phyloP scores from a whole-genome alignment of 2,888 invertebrate genomes.

The Spodoptera picta region DNA sequence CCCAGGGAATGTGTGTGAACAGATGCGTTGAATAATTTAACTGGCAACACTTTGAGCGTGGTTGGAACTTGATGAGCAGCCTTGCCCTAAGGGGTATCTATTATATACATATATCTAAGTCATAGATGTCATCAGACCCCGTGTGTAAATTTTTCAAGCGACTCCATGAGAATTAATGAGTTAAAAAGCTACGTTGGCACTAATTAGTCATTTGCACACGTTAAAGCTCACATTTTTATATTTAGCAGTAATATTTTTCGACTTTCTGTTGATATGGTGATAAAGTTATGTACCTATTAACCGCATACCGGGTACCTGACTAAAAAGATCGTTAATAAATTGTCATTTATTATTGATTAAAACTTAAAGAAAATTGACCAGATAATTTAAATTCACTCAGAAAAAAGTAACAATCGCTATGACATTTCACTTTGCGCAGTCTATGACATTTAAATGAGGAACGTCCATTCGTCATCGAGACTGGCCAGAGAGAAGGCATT shows the following conservation, averaged over 20 bases:
- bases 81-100: slow-evolving; percentile 40
- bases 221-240: not conserved
- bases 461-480: slow-evolving; percentile 1
- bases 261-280: no score
- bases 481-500: not conserved
- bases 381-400: no score
- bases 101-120: slow-evolving; percentile 31
- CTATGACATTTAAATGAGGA: slow-evolving; percentile 32
- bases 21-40: slow-evolving; percentile 76
- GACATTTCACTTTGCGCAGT: slow-evolving; percentile 15
- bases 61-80: slow-evolving; percentile 60
- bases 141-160: slow-evolving; percentile 54
- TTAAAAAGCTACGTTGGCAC: slow-evolving; percentile 54
- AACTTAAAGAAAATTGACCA: no score
- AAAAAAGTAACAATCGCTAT: not conserved
- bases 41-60: slow-evolving; percentile 66
- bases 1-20: slow-evolving; percentile 65
- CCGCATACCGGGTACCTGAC: no score
- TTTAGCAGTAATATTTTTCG: not conserved
- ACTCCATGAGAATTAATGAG: slow-evolving; percentile 59
- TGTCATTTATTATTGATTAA: no score
- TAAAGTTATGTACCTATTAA: no score
- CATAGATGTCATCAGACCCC: slow-evolving; percentile 35
- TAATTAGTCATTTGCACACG: slow-evolving; percentile 46
- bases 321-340: no score